Base-by-base conservation (phyloP, 2,888 invertebrate species). In the Geophilus truncorum region DNA sequence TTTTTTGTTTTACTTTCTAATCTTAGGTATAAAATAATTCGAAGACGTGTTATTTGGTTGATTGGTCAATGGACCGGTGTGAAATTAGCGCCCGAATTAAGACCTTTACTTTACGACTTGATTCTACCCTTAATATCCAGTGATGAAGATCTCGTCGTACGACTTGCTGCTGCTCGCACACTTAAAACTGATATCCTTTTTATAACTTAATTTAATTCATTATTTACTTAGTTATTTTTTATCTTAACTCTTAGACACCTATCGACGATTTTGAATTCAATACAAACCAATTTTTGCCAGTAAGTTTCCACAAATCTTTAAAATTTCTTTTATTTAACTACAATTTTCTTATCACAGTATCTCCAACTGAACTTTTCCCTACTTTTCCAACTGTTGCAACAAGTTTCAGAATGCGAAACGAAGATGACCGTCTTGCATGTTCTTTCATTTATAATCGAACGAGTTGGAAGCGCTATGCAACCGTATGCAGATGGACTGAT, bases 261-360 rank as follows among this genome's bases (percentile, higher is more conserved):
- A 92, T 97, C 45, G 96, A 97, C 84, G 96, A 96, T 87, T 97
- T 97, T 88, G 94, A 95, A 85, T 98, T 97, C 88, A 92, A 93
- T 85, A 91, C 92, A 0, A 93, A 94, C 82, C 92, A 94, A 86
- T 97, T 97, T 87, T 89, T 92, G 82, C 94, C 94, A 36, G 87
- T 87, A 84, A 86, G 86, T 86, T 15, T 28, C 12, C 25, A 10
- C 9, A 36, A 45, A 83, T 79, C 28, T 25, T 30, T 1, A 32
- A n/a, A 34, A n/a, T 32, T 15, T 1, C 3, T 40, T 45, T 34
- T 78, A 12, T 40, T 23, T 1, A 15, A 21, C 15, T 36, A 28
- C 7, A 77, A 77, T 28, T 2, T 28, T 1, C 21, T 57, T 0
- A 57, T 57, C 10, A 25, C 84, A 87, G 23, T 96, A 92, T 87